Evolutionary conservation across 2,888 invertebrate genomes (phyloP), one percentile per base, ranked within the genome.

Genomic region (Dolomedes plantarius): DNA sequence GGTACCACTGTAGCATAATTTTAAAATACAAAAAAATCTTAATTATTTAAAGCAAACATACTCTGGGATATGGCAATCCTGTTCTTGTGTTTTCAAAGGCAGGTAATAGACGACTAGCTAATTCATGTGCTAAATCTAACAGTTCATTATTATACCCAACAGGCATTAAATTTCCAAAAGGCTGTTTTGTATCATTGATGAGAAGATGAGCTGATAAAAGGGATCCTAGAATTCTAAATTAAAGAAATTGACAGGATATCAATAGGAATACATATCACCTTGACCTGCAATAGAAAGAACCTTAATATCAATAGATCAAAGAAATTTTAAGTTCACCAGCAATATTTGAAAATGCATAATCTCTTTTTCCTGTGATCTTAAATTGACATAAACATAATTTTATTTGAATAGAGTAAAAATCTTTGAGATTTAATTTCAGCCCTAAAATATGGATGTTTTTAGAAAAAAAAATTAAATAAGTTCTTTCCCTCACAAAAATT

Each of bases 181-280:
- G 92, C 89, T 93, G 91, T n/a, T 91, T 89, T 9, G 91, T 91
- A 89, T 94, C 93, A 19, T 90, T 92, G 82, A 94, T 93, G 56
- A 94, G 91, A 87, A 94, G 90, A 90, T 94, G 94, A 41, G 94
- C 93, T n/a, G 94, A 93, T 67, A 94, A 90, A 36, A 94, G 91
- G 11, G 93, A 93, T 68, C 94, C 94, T 46, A 94, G 90, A 23
- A 94, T 91, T 89, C 94, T 93, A 89, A 32, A 90, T 88, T 90
- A 50, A 56, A 88, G 82, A 11, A 62, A 69, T n/a, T n/a, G n/a
- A n/a, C n/a, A n/a, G n/a, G n/a, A n/a, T n/a, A 62, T 46, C 19
- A 80, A n/a, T 67, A 32, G 36, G 36, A 36, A 36, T 36, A 36
- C 36, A 36, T n/a, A n/a, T n/a, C n/a, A n/a, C n/a, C n/a, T n/a